A percentile compares a stretch with the other conserved stretches of the same genome.
Conservation (phyloP, 2,797 vertebrate genomes). For the Tadarida brasiliensis region DNA sequence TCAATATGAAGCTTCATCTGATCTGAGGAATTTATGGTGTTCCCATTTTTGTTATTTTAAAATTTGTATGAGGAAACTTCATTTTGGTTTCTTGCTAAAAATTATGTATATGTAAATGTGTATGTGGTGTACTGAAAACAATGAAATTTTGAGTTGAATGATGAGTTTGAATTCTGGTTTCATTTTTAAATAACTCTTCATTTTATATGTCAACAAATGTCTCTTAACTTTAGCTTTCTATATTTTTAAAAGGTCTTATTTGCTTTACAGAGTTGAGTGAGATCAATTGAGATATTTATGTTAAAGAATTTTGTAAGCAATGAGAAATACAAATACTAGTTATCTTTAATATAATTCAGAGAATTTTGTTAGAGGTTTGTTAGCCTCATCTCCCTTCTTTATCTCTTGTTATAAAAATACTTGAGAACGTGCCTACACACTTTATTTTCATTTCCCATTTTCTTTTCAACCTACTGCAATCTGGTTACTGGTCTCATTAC, state of each 20-base stretch:
- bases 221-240: constrained; percentile 29
- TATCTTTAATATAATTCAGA: constrained; percentile 2
- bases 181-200: constrained; percentile 4
- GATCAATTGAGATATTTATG: constrained; percentile 42
- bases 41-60: constrained; percentile 69
- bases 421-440: not conserved
- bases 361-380: not conserved
- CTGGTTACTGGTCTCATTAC: not conserved
- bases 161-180: constrained; percentile 41
- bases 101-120: not conserved
- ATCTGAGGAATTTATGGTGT: constrained; percentile 52
- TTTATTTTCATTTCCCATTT: not conserved
- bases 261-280: not conserved
- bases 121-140: not conserved
- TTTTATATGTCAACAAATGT: not conserved
- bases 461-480: not conserved
- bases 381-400: not conserved
- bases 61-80: constrained; percentile 54
- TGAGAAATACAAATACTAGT: not conserved
- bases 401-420: not conserved
- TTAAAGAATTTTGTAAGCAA: not conserved
- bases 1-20: constrained; percentile 51
- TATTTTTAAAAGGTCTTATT: constrained; percentile 20
- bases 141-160: constrained; percentile 27
- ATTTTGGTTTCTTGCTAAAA: constrained; percentile 35